Evolutionary conservation across 2,113 vertebrate species (phyloP).

Genomic region (Euleptes europaea): DNA sequence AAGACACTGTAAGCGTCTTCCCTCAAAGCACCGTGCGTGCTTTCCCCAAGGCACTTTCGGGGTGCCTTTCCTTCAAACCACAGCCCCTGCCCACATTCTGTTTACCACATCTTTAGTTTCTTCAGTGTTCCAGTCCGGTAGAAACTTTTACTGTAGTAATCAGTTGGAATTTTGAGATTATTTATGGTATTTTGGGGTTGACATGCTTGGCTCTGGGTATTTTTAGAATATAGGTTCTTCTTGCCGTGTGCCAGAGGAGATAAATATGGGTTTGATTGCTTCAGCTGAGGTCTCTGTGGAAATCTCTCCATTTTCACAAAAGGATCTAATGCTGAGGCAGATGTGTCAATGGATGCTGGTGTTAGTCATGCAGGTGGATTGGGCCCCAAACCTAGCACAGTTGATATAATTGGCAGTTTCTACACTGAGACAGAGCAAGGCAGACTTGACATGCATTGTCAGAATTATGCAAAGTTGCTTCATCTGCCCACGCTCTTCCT

Average conservation of each 20-base stretch:
- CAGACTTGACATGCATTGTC: background rate
- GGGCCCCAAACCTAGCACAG: background rate
- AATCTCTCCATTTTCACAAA: rapidly evolving
- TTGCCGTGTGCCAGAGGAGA: rapidly evolving
- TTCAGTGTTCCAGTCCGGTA: background rate
- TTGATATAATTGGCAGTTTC: background rate
- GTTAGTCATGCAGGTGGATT: background rate
- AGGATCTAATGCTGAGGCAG: background rate
- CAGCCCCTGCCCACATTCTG: rapidly evolving
- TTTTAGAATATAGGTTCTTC: background rate
- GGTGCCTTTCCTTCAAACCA: too few species aligned
- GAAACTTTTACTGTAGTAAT: background rate
- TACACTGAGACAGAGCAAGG: background rate
- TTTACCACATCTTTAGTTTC: background rate
- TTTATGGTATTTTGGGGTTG: background rate
- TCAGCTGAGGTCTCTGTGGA: background rate
- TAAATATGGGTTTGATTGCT: rapidly evolving
- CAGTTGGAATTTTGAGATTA: background rate
- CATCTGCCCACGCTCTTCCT: conserved; percentile 41
- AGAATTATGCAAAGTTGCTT: background rate
- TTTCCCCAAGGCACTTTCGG: too few species aligned
- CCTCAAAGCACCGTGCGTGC: too few species aligned
- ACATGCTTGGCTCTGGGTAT: background rate
- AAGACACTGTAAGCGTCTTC: too few species aligned
- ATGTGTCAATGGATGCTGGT: rapidly evolving